Percentiles rank a stretch among this genome's conserved stretches.
These are phyloP conservation scores for Nycticorax nycticorax DNA, from an alignment of 2,113 vertebrate species.

Conservation along the genomic window DNA sequence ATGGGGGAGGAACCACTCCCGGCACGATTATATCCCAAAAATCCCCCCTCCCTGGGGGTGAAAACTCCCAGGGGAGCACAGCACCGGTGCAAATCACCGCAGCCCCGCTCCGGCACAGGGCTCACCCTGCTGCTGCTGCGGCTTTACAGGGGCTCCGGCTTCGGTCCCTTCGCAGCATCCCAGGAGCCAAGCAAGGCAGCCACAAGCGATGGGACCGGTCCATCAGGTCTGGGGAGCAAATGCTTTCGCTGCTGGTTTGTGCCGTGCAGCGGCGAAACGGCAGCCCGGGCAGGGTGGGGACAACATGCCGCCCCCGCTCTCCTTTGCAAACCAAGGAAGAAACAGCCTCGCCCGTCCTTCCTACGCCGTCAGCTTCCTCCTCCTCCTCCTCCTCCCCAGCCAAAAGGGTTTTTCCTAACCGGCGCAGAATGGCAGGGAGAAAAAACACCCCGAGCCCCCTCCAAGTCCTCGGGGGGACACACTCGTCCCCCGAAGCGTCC, in stretches of 20 bases:
- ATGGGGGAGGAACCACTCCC: neutral
- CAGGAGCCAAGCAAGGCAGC: neutral
- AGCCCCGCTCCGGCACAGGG: rapidly evolving
- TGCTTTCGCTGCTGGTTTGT: neutral
- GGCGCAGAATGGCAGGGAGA: rapidly evolving
- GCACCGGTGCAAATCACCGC: rapidly evolving
- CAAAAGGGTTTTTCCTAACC: neutral
- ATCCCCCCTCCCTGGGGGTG: rapidly evolving
- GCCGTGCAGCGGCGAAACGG: neutral
- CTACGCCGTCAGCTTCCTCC: neutral
- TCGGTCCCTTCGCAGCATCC: neutral
- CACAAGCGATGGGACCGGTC: neutral
- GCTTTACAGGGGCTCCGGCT: neutral
- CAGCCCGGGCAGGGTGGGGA: constrained; percentile 14
- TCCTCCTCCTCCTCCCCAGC: neutral
- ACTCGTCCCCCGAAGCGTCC: rapidly evolving
- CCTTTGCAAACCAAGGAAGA: neutral
- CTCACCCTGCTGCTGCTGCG: rapidly evolving
- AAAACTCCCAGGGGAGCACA: neutral
- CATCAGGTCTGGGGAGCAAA: constrained; percentile 4
- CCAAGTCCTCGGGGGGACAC: neutral
- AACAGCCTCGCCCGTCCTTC: constrained; percentile 16
- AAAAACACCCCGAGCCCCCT: neutral
- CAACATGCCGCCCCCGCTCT: neutral
- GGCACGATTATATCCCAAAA: neutral